Evolutionary conservation across 2,888 invertebrate species (phyloP).

Genomic region (Carpatolechia fugitivella): DNA sequence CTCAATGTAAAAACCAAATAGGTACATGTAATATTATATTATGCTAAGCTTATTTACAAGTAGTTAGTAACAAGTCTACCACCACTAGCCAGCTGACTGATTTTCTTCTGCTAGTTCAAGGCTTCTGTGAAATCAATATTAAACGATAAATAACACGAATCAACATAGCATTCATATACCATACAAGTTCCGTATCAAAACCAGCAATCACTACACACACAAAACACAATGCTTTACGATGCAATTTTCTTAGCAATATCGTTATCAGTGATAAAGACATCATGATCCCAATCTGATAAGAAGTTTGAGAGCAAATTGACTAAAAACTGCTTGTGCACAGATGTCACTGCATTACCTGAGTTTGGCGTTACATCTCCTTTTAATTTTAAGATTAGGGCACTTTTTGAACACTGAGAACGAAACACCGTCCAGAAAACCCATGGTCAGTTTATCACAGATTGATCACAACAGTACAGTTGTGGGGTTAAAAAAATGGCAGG

Average conservation of each 20-base stretch:
- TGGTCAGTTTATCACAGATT: constrained; percentile 49
- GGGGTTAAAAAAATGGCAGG: constrained; percentile 23
- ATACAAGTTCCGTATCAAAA: neutral
- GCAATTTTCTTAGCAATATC: too few relatives aligned
- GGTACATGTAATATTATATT: too few relatives aligned
- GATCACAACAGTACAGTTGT: constrained; percentile 33
- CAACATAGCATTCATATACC: neutral
- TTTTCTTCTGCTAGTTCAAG: constrained; percentile 4
- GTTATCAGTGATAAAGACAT: too few relatives aligned
- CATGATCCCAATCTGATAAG: too few relatives aligned
- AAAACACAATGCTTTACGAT: too few relatives aligned
- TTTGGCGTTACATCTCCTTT: constrained; percentile 41
- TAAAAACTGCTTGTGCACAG: constrained; percentile 1
- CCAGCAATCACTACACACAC: too few relatives aligned
- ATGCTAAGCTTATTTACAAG: too few relatives aligned
- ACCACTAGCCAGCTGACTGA: neutral
- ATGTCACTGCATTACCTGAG: constrained; percentile 46
- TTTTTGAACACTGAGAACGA: constrained; percentile 68
- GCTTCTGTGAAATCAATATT: constrained; percentile 2
- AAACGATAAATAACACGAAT: neutral
- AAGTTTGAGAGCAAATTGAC: too few relatives aligned
- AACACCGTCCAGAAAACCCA: constrained; percentile 60
- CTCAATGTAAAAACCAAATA: too few relatives aligned
- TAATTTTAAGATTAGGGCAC: constrained; percentile 61
- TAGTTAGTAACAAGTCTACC: too few relatives aligned